Evolutionary conservation across 2,888 invertebrate species (phyloP).

Genomic region (Ditylenchus weischeri): DNA sequence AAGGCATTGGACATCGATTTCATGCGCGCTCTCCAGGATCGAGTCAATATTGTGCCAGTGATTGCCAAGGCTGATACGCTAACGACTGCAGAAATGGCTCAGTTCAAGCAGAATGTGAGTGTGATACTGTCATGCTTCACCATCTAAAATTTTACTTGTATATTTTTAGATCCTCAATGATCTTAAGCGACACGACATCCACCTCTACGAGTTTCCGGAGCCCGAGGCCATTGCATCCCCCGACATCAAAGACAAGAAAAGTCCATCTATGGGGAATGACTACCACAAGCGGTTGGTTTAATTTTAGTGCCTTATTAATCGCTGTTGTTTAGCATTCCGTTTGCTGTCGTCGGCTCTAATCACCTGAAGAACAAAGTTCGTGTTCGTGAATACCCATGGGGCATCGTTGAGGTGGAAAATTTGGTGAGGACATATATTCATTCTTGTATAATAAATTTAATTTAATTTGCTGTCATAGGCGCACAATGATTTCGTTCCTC

Average conservation of each 20-base stretch:
- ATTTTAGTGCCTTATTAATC: neutral
- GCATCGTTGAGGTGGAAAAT: slow-evolving; percentile 95
- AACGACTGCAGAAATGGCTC: slow-evolving; percentile 90
- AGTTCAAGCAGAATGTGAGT: slow-evolving; percentile 73
- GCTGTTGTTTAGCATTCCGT: slow-evolving; percentile 72
- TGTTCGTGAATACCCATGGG: slow-evolving; percentile 89
- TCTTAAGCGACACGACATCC: slow-evolving; percentile 92
- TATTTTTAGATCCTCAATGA: slow-evolving; percentile 75
- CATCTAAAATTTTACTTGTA: neutral
- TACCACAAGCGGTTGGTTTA: neutral
- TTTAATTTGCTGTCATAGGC: no score
- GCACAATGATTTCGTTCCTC: slow-evolving; percentile 96
- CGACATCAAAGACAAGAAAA: neutral
- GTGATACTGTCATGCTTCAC: slow-evolving; percentile 7
- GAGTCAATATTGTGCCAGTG: slow-evolving; percentile 97
- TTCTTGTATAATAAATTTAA: no score
- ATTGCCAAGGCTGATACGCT: slow-evolving; percentile 98
- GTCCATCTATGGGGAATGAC: neutral
- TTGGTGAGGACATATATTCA: slow-evolving; percentile 67
- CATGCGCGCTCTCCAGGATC: slow-evolving; percentile 96
- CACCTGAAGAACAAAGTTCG: slow-evolving; percentile 80
- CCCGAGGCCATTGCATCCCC: slow-evolving; percentile 58
- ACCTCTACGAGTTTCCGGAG: slow-evolving; percentile 96
- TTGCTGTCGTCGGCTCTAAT: slow-evolving; percentile 97
- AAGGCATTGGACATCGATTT: slow-evolving; percentile 96